A percentile compares a stretch with the other conserved stretches of the same genome.
These are phyloP conservation scores for Cephus sareptanus DNA, from an alignment of 2,888 invertebrate species.

Conservation along the genomic window DNA sequence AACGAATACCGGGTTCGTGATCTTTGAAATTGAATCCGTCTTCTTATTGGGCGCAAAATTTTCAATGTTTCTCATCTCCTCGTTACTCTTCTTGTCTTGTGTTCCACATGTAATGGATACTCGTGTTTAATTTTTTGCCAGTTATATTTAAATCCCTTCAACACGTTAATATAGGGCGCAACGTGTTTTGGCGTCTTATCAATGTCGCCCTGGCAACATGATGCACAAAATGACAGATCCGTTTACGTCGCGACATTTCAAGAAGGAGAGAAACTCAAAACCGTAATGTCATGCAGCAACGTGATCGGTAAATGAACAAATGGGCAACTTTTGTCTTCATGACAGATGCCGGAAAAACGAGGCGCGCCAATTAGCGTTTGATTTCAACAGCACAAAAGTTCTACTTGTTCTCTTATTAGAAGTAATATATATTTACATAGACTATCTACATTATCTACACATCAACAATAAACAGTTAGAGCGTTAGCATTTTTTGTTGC, in stretches of 20 bases:
- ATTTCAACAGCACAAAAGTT: not conserved
- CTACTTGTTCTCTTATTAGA: not conserved
- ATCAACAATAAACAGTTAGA: constrained; percentile 65
- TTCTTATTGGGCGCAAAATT: not conserved
- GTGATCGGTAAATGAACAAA: not conserved
- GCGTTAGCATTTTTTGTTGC: not conserved
- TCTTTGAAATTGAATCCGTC: not conserved
- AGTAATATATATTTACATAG: constrained; percentile 56
- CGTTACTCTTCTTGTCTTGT: not conserved
- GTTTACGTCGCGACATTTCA: not conserved
- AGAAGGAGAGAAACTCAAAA: not conserved
- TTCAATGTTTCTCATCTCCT: not conserved
- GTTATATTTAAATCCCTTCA: not conserved
- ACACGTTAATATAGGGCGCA: not conserved
- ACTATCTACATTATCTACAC: constrained; percentile 67
- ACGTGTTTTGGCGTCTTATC: not conserved
- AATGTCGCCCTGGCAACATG: not conserved
- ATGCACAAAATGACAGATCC: not conserved
- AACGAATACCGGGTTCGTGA: not conserved
- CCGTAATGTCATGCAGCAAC: not conserved
- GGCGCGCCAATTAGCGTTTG: not conserved
- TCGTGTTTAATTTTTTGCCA: not conserved
- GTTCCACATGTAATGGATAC: not conserved
- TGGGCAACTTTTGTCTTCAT: not conserved
- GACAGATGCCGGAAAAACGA: not conserved